Percentiles rank a stretch among this genome's conserved stretches.
Conservation (phyloP, 2,888 invertebrate genomes). For the Stenodera caucasica region DNA sequence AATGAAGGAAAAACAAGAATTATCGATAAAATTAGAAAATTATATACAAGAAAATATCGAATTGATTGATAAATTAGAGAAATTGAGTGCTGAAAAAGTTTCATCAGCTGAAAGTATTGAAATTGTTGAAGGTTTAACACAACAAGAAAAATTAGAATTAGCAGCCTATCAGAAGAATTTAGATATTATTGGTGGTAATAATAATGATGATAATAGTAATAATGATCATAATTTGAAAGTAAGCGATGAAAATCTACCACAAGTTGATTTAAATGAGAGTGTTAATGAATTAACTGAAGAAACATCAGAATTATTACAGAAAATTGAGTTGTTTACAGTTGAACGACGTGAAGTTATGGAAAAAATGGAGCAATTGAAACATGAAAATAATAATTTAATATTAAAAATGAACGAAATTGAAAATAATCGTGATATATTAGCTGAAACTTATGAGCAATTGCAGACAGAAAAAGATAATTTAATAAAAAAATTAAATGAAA, state of each 20-base stretch:
- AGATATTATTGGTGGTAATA: constrained; percentile 44
- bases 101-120: constrained; percentile 77
- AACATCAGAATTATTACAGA: constrained; percentile 66
- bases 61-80: constrained; percentile 70
- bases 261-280: constrained; percentile 59
- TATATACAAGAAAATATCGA: constrained; percentile 76
- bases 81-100: constrained; percentile 70
- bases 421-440: constrained; percentile 52
- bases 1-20: constrained; percentile 63
- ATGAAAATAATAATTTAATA: constrained; percentile 58
- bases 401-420: constrained; percentile 51
- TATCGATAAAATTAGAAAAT: constrained; percentile 65
- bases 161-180: constrained; percentile 66
- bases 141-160: constrained; percentile 70
- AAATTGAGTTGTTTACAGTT: constrained; percentile 68
- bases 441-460: constrained; percentile 53
- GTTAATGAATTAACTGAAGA: constrained; percentile 65
- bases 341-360: constrained; percentile 72
- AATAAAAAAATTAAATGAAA: constrained; percentile 36
- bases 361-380: constrained; percentile 65
- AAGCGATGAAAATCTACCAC: constrained; percentile 42
- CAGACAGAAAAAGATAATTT: constrained; percentile 58
- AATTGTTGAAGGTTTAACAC: constrained; percentile 71
- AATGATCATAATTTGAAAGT: constrained; percentile 31
- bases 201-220: constrained; percentile 9